These are phyloP conservation scores for Hydraecia micacea DNA, from an alignment of 2,888 invertebrate species.

Conservation along the genomic window DNA sequence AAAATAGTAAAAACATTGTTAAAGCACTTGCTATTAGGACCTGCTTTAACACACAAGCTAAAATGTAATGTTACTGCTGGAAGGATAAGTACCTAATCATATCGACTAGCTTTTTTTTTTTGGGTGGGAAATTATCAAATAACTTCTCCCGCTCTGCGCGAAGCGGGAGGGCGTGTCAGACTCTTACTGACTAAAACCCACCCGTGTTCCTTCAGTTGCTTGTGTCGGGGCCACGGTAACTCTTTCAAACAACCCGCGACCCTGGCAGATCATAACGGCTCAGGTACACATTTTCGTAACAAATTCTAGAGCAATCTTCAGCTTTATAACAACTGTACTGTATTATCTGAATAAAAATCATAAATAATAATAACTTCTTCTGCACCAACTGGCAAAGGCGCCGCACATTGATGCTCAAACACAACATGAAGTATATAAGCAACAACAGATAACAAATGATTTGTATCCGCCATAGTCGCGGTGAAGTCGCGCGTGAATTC, in stretches of 20 bases:
- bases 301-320: no score
- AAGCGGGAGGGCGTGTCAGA: no score
- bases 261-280: no score
- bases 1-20: not conserved
- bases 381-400: slow-evolving; percentile 57
- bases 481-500: slow-evolving; percentile 69
- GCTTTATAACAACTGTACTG: no score
- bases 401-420: slow-evolving; percentile 61
- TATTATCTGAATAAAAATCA: slow-evolving; percentile 27
- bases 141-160: no score
- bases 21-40: not conserved
- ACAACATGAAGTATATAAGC: slow-evolving; percentile 65
- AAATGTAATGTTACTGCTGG: not conserved
- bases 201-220: no score
- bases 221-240: no score
- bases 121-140: no score
- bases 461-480: slow-evolving; percentile 68
- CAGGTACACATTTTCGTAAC: not conserved
- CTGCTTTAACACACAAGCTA: not conserved
- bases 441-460: slow-evolving; percentile 76
- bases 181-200: no score
- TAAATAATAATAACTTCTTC: slow-evolving; percentile 39
- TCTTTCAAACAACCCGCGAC: no score
- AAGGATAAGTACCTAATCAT: not conserved
- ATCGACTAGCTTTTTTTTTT: not conserved